Evolutionary conservation across 2,888 invertebrate species (phyloP).

Genomic region (Cantharis lateralis): DNA sequence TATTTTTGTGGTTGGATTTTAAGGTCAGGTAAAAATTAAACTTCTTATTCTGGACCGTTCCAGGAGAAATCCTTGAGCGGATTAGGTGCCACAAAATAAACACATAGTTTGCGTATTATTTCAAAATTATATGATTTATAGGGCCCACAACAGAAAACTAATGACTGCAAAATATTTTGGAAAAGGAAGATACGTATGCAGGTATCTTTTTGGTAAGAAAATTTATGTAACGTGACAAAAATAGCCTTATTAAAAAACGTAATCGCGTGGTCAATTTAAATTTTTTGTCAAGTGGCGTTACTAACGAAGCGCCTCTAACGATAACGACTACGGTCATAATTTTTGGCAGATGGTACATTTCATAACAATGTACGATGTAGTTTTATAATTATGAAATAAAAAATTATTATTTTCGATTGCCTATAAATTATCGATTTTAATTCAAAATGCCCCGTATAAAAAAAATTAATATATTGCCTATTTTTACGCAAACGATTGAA

Average conservation of each 20-base stretch:
- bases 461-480: neutral
- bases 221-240: neutral
- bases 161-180: too few species aligned
- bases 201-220: neutral
- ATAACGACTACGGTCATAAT: neutral
- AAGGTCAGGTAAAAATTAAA: neutral
- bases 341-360: neutral
- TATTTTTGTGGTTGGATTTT: neutral
- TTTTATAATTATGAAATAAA: neutral
- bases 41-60: neutral
- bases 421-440: neutral
- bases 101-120: neutral
- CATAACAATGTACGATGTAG: neutral
- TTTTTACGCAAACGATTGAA: neutral
- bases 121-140: neutral
- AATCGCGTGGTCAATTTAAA: neutral
- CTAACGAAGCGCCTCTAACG: constrained; percentile 1
- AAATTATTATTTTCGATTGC: neutral
- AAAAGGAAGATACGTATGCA: neutral
- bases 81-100: neutral
- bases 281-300: neutral
- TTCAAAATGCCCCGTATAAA: neutral
- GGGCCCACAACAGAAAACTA: too few species aligned
- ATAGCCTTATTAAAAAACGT: neutral
- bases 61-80: neutral